A percentile compares a stretch with the other conserved stretches of the same genome.
phyloP scores from a whole-genome alignment of 2,888 invertebrate species.

The Anorthoa munda region DNA sequence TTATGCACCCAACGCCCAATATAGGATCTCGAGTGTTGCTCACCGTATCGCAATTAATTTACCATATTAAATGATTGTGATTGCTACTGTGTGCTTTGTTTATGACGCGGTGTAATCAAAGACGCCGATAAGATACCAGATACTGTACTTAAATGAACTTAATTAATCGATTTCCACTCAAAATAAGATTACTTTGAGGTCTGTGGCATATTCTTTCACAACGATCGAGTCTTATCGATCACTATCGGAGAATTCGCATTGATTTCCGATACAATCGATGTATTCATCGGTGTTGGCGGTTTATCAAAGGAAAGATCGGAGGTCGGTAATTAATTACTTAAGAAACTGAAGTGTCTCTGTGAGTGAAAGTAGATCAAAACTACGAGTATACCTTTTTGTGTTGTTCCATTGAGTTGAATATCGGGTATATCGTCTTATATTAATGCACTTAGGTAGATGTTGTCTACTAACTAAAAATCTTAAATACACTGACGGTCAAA shows the following conservation, averaged over 20 bases:
- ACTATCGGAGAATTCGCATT: conserved; percentile 63
- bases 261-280: conserved; percentile 53
- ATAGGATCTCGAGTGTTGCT: conserved; percentile 63
- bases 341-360: conserved; percentile 22
- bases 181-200: conserved; percentile 63
- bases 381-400: neutral
- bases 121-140: conserved; percentile 66
- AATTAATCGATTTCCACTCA: conserved; percentile 65
- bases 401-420: neutral
- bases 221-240: conserved; percentile 53
- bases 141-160: conserved; percentile 60
- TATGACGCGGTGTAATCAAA: conserved; percentile 74
- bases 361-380: neutral
- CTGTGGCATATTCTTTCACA: conserved; percentile 66
- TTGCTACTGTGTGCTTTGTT: conserved; percentile 68
- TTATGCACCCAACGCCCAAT: conserved; percentile 65
- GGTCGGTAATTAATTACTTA: conserved; percentile 42
- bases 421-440: neutral
- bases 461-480: no score
- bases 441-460: neutral
- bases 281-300: conserved; percentile 50
- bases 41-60: conserved; percentile 72
- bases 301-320: conserved; percentile 50
- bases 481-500: no score
- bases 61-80: conserved; percentile 72